These are phyloP conservation scores for Thaumetopoea pityocampa DNA, from an alignment of 1,140 invertebrate species.

Conservation along the genomic window DNA sequence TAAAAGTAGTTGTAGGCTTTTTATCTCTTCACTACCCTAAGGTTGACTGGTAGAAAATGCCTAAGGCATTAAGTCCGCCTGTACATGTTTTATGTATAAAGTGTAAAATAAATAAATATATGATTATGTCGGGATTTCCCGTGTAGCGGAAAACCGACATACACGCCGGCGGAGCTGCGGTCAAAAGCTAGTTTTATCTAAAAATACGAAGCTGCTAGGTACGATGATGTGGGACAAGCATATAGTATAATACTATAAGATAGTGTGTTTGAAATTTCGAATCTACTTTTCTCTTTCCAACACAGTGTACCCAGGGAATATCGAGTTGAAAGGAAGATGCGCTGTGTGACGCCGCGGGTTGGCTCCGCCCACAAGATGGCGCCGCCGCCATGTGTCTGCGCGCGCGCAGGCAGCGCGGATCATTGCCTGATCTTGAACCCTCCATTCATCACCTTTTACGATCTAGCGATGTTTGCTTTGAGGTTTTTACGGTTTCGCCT, in stretches of 20 bases:
- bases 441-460: slow-evolving; percentile 70
- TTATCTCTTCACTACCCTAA: too few relatives aligned
- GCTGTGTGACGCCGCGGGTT: slow-evolving; percentile 20
- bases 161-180: too few relatives aligned
- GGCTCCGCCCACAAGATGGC: slow-evolving; percentile 68
- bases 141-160: too few relatives aligned
- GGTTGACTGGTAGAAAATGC: too few relatives aligned
- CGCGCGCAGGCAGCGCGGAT: slow-evolving; percentile 33
- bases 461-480: slow-evolving; percentile 58
- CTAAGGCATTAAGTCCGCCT: too few relatives aligned
- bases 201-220: slow-evolving; percentile 4
- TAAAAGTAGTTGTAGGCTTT: too few relatives aligned
- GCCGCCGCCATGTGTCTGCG: slow-evolving; percentile 25
- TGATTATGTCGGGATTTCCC: too few relatives aligned
- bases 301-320: slow-evolving; percentile 24
- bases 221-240: slow-evolving; percentile 8
- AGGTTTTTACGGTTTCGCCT: slow-evolving; percentile 66
- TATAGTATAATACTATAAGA: slow-evolving; percentile 7
- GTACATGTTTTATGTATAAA: too few relatives aligned
- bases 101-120: too few relatives aligned
- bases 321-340: slow-evolving; percentile 31
- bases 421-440: slow-evolving; percentile 61
- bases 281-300: slow-evolving; percentile 36
- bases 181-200: too few relatives aligned
- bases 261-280: slow-evolving; percentile 7